These are phyloP conservation scores for Sitophilus oryzae DNA, from an alignment of 1,140 invertebrate species.

Conservation along the genomic window DNA sequence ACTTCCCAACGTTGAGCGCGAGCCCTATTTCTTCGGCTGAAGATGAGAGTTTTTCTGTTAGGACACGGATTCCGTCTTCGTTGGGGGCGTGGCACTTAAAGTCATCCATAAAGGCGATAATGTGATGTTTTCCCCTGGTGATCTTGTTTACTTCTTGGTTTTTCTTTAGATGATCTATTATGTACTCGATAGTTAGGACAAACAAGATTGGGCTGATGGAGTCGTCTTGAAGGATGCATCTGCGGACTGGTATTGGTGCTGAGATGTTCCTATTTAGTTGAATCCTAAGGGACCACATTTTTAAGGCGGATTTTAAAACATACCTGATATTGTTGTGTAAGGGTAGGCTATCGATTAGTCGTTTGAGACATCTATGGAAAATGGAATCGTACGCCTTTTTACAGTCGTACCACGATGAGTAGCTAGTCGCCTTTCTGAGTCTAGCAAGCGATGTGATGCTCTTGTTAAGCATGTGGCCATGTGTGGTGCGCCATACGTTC, in stretches of 20 bases:
- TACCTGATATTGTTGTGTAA: slow-evolving; percentile 20
- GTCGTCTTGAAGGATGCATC: slow-evolving; percentile 31
- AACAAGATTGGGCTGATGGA: slow-evolving; percentile 36
- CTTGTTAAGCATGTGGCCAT: slow-evolving; percentile 28
- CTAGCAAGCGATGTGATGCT: slow-evolving; percentile 18
- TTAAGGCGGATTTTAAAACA: slow-evolving; percentile 17
- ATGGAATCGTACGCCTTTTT: slow-evolving; percentile 30
- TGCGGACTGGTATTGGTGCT: slow-evolving; percentile 25
- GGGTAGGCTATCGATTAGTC: slow-evolving; percentile 15
- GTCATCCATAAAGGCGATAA: slow-evolving; percentile 34
- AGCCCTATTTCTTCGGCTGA: slow-evolving; percentile 23
- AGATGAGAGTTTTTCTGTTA: slow-evolving; percentile 14
- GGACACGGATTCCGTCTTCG: slow-evolving; percentile 6
- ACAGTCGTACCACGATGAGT: slow-evolving; percentile 30
- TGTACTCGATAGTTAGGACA: slow-evolving; percentile 27
- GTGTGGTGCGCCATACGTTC: slow-evolving; percentile 26
- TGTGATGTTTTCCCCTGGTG: slow-evolving; percentile 19
- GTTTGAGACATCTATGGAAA: slow-evolving; percentile 16
- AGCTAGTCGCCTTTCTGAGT: slow-evolving; percentile 14
- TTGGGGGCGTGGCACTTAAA: slow-evolving; percentile 30
- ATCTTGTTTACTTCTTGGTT: slow-evolving; percentile 16
- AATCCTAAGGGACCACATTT: slow-evolving; percentile 26
- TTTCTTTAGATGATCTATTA: slow-evolving; percentile 23
- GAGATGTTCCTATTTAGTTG: slow-evolving; percentile 14
- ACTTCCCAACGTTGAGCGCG: slow-evolving; percentile 23